Conservation (phyloP, 2,888 invertebrate genomes). For the Poecilus cupreus region DNA sequence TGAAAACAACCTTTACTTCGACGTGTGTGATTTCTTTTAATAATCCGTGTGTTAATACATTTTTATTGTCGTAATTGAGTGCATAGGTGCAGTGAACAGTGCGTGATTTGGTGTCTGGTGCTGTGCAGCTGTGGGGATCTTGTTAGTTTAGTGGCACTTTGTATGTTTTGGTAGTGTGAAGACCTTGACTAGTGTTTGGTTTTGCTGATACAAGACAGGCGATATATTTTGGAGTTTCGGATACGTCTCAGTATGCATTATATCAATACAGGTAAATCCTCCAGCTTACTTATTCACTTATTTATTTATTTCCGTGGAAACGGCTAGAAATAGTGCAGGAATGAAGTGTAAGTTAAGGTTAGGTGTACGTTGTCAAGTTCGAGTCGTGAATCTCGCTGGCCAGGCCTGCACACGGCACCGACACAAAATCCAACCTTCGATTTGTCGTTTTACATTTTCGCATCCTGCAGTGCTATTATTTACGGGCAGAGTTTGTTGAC, state of each 20-base stretch:
- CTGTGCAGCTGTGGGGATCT: constrained; percentile 64
- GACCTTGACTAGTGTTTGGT: constrained; percentile 73
- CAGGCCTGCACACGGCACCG: constrained; percentile 20
- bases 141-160: constrained; percentile 65
- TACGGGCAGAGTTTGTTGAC: constrained; percentile 9
- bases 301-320: not conserved
- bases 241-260: constrained; percentile 70
- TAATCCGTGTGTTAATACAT: constrained; percentile 68
- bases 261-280: constrained; percentile 68
- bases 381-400: constrained; percentile 2
- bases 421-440: not conserved
- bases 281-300: not conserved
- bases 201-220: constrained; percentile 64
- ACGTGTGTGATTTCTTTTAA: constrained; percentile 71
- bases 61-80: constrained; percentile 63
- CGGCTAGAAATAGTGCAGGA: constrained; percentile 5
- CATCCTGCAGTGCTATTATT: constrained; percentile 12
- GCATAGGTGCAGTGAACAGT: constrained; percentile 64
- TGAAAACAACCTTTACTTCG: constrained; percentile 73
- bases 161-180: constrained; percentile 70
- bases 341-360: constrained; percentile 49
- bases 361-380: constrained; percentile 55
- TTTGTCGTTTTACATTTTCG: not conserved
- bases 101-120: constrained; percentile 64
- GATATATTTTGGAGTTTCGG: constrained; percentile 68